Evolutionary conservation across 2,888 invertebrate genomes (phyloP).

Genomic region (Sphaerophoria taeniata): DNA sequence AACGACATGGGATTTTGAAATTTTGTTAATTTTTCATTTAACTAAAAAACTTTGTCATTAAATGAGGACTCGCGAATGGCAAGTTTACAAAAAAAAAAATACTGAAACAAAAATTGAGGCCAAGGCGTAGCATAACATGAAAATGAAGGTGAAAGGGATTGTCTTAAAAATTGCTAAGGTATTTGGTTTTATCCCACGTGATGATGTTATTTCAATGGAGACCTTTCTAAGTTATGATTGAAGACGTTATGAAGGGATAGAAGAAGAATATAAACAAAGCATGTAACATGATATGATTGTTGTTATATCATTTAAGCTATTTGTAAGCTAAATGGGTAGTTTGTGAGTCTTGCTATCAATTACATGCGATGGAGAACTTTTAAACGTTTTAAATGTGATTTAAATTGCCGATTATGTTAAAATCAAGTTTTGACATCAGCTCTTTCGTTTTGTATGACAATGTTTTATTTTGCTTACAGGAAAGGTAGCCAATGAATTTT

Average conservation of each 20-base stretch:
- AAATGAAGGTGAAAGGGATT: constrained; percentile 40
- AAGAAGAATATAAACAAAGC: neutral
- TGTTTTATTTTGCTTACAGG: neutral
- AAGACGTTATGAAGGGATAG: neutral
- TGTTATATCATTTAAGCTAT: neutral
- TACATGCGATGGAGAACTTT: neutral
- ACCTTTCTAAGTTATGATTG: neutral
- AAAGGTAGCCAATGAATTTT: no score
- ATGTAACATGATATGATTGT: constrained; percentile 10
- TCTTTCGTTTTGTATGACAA: constrained; percentile 19
- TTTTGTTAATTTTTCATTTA: neutral
- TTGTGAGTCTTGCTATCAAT: neutral
- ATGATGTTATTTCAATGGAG: neutral
- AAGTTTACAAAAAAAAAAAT: neutral
- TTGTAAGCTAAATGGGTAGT: neutral
- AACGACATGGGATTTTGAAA: constrained; percentile 24
- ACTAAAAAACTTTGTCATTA: constrained; percentile 30
- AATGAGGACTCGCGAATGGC: constrained; percentile 22
- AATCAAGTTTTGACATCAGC: constrained; percentile 4
- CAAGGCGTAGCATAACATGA: constrained; percentile 18
- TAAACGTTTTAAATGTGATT: neutral
- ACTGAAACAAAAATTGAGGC: constrained; percentile 6
- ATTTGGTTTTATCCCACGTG: neutral
- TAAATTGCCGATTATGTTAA: no score
- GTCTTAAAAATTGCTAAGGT: constrained; percentile 9